phyloP scores from a whole-genome alignment of 2,797 vertebrate genomes.

The Pseudotriccus pelzelni region DNA sequence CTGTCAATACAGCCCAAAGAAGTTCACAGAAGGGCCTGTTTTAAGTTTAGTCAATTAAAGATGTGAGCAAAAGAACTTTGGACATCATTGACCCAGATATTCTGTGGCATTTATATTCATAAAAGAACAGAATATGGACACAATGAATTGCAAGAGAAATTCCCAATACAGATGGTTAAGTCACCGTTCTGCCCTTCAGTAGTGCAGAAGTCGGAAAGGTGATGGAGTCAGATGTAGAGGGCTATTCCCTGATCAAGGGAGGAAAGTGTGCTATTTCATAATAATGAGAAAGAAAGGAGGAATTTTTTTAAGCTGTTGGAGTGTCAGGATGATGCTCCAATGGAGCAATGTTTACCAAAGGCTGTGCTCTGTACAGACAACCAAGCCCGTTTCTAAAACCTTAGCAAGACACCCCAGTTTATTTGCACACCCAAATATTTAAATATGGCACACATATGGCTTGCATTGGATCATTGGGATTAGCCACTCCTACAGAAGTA shows the following conservation, averaged over 20 bases:
- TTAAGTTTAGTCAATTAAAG: slow-evolving; percentile 74
- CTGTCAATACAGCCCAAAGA: slow-evolving; percentile 36
- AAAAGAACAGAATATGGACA: slow-evolving; percentile 48
- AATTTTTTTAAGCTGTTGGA: not conserved
- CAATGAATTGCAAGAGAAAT: slow-evolving; percentile 52
- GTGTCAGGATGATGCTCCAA: not conserved
- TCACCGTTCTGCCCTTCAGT: slow-evolving; percentile 35
- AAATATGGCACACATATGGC: not conserved
- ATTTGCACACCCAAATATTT: not conserved
- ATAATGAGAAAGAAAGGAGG: slow-evolving; percentile 39
- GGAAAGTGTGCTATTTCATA: slow-evolving; percentile 49
- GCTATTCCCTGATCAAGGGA: slow-evolving; percentile 61
- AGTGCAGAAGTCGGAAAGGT: slow-evolving; percentile 54
- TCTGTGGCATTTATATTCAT: slow-evolving; percentile 64
- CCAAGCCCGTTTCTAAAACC: not conserved
- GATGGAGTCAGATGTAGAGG: slow-evolving; percentile 60
- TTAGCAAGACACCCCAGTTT: not conserved
- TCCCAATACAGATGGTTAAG: slow-evolving; percentile 66
- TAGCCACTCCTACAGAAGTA: not conserved
- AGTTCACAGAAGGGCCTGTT: slow-evolving; percentile 55
- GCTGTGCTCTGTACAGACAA: not conserved
- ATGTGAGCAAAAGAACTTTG: slow-evolving; percentile 62
- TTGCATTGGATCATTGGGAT: not conserved
- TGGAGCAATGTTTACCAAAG: not conserved
- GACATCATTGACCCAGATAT: slow-evolving; percentile 69